Evolutionary conservation across 2,888 invertebrate species (phyloP), one percentile per base, ranked within the genome.

Genomic region (Dolomedes plantarius): DNA sequence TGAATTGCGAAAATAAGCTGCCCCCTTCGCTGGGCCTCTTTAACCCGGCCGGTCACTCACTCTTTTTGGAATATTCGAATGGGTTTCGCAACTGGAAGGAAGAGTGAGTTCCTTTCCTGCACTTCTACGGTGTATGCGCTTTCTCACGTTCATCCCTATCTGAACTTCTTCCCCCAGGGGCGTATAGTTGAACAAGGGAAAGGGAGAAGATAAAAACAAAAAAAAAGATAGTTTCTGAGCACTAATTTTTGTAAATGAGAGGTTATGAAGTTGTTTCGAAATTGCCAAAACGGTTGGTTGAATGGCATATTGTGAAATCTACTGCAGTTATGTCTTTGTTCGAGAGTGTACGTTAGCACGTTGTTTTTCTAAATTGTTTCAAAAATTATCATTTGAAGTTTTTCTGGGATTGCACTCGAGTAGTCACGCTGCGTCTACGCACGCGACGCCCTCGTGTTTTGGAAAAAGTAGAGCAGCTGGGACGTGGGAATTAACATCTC

Each of bases 1-100:
- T n/a, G n/a, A n/a, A n/a, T n/a, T n/a, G n/a, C n/a, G 6, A 16
- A 56, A 23, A 23, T 1, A 16, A 5, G 23, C 36, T n/a, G 64
- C 67, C 62, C 50, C 83, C 71, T 76, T 72, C 9, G 27, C 23
- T 36, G 36, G 72, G 72, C 64, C 82, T 76, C 71, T 62, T 32
- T 74, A 81, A 81, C 82, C 75, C 69, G 69, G 56, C 64, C 82
- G 82, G 82, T 82, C 82, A 82, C 27, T 82, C 82, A 82, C 82
- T 73, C 41, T 79, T 71, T n/a, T 46, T 23, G 16, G 56, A 56
- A 56, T 56, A 19, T 56, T 56, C 56, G 13, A 56, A 56, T 56
- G 19, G 56, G 56, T 56, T 56, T 56, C 56, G 56, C 56, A 56
- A 56, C 56, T 56, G 19, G 23, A 23, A 11, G n/a, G n/a, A n/a